These are phyloP conservation scores for Oscheius myriophilus DNA, from an alignment of 2,888 invertebrate species.

Conservation along the genomic window DNA sequence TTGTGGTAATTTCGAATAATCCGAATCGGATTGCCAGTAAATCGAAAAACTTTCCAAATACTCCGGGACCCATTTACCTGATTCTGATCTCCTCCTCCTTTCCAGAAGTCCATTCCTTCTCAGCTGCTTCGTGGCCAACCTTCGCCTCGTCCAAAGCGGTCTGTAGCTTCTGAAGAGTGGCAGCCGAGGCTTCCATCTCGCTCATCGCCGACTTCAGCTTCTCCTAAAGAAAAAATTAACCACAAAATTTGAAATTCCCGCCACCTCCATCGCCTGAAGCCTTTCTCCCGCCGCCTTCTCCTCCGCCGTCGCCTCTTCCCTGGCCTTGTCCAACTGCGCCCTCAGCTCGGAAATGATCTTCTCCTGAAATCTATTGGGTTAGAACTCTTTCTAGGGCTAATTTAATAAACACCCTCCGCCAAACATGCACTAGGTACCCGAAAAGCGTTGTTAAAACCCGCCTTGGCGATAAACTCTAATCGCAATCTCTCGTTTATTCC, in stretches of 20 bases:
- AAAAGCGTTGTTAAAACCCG: conserved; percentile 15
- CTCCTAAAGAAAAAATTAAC: background rate
- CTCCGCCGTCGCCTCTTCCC: conserved; percentile 1
- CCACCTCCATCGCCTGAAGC: background rate
- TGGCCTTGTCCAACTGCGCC: conserved; percentile 29
- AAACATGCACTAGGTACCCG: too few relatives aligned
- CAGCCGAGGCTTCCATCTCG: conserved; percentile 8
- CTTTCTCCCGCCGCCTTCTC: background rate
- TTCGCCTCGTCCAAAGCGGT: conserved; percentile 3
- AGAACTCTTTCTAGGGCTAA: background rate
- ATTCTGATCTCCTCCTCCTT: conserved; percentile 18
- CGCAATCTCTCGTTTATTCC: conserved; percentile 53
- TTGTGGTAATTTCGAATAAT: background rate
- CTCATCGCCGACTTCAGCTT: conserved; percentile 1
- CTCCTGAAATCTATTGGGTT: conserved; percentile 37
- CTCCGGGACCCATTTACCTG: background rate
- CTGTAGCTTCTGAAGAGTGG: conserved; percentile 13
- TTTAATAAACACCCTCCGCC: too few relatives aligned
- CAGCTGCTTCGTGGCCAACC: background rate
- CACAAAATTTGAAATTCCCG: background rate
- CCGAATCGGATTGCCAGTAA: background rate
- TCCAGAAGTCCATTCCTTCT: background rate
- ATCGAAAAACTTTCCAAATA: background rate
- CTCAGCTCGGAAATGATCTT: conserved; percentile 43
- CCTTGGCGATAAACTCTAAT: conserved; percentile 54